Conservation (phyloP, 2,888 invertebrate genomes). For the Drosophila differens region DNA sequence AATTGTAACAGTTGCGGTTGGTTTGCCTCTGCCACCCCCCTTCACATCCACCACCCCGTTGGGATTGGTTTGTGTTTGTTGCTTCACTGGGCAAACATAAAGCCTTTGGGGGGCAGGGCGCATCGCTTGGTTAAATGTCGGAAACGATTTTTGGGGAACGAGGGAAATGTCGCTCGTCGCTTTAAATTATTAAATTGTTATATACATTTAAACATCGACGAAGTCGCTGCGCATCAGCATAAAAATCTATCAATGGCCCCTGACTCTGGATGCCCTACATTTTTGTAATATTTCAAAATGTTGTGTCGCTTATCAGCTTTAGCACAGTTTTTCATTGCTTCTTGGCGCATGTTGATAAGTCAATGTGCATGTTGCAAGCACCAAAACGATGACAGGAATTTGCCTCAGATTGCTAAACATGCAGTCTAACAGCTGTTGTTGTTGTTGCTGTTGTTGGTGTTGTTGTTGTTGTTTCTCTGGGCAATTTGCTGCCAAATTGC, state of each 20-base stretch:
- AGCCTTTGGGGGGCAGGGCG: slow-evolving; percentile 49
- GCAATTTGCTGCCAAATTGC: slow-evolving; percentile 72
- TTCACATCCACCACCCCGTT: neutral
- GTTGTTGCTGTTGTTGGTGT: slow-evolving; percentile 27
- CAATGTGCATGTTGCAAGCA: slow-evolving; percentile 58
- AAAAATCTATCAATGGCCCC: slow-evolving; percentile 35
- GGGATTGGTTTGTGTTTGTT: slow-evolving; percentile 15
- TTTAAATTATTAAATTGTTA: slow-evolving; percentile 52
- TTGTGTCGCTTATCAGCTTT: slow-evolving; percentile 49
- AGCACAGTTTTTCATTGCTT: slow-evolving; percentile 52
- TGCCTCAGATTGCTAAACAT: slow-evolving; percentile 63
- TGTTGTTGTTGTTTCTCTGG: slow-evolving; percentile 40
- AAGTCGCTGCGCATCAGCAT: slow-evolving; percentile 21
- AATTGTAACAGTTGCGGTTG: slow-evolving; percentile 74
- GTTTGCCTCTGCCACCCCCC: slow-evolving; percentile 18
- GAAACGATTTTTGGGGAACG: slow-evolving; percentile 39
- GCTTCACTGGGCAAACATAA: slow-evolving; percentile 63
- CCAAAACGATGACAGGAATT: slow-evolving; percentile 69
- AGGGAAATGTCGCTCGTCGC: slow-evolving; percentile 42
- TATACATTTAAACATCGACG: slow-evolving; percentile 15
- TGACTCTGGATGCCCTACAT: slow-evolving; percentile 14
- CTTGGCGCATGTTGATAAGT: slow-evolving; percentile 47
- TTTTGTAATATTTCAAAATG: slow-evolving; percentile 25
- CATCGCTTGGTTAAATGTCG: slow-evolving; percentile 56
- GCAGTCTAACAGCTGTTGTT: slow-evolving; percentile 55